Percentiles rank a stretch among this genome's conserved stretches.
phyloP scores from a whole-genome alignment of 2,888 invertebrate species.

The Tyria jacobaeae region DNA sequence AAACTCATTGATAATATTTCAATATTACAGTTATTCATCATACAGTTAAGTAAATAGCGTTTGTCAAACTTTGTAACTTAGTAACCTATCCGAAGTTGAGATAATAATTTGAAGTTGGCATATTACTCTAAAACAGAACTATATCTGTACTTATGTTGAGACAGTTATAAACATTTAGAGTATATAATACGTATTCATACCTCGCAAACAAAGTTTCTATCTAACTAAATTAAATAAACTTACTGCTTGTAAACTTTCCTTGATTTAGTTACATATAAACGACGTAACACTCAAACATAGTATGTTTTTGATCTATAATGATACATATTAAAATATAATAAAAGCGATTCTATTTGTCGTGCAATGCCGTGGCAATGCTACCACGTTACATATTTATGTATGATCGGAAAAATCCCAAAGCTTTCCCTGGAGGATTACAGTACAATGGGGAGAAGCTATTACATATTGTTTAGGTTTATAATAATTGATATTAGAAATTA shows the following conservation, averaged over 20 bases:
- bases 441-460: no score
- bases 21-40: conserved; percentile 17
- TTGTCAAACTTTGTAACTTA: conserved; percentile 25
- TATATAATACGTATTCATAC: background rate
- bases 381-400: no score
- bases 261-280: background rate
- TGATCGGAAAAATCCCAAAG: no score
- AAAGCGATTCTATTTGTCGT: no score
- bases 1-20: conserved; percentile 11
- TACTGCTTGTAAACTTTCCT: background rate
- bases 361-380: no score
- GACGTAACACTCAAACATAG: background rate
- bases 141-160: no score
- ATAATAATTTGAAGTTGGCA: conserved; percentile 22
- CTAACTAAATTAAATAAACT: background rate
- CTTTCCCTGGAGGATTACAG: no score
- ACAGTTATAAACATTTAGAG: conserved; percentile 1
- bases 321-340: background rate
- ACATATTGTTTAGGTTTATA: no score
- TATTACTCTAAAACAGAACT: conserved; percentile 14
- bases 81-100: conserved; percentile 19
- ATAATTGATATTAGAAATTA: no score
- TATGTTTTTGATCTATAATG: background rate
- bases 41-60: conserved; percentile 18
- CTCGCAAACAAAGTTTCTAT: background rate